Evolutionary conservation across 2,797 vertebrate genomes (phyloP).

Genomic region (Tinamus major): DNA sequence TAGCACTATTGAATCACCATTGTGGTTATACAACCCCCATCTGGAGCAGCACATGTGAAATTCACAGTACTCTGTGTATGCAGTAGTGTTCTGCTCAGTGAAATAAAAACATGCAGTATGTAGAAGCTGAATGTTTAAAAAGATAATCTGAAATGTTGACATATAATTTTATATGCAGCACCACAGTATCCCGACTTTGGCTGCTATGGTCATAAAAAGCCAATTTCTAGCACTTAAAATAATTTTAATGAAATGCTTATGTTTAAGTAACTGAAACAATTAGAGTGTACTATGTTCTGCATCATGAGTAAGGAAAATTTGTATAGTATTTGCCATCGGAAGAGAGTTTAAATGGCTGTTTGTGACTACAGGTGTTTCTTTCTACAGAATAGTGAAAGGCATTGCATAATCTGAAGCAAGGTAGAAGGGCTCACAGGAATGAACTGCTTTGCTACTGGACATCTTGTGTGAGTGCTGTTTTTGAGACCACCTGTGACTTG

Average conservation of each 20-base stretch:
- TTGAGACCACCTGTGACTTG: not conserved
- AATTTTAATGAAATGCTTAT: not conserved
- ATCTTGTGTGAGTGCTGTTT: not conserved
- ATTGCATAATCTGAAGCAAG: not conserved
- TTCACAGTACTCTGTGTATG: accelerated
- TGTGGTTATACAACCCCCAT: not conserved
- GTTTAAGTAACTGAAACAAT: not conserved
- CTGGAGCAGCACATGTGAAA: not conserved
- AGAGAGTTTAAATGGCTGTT: not conserved
- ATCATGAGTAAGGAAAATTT: not conserved
- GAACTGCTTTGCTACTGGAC: not conserved
- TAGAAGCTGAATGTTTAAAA: not conserved
- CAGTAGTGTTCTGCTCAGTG: not conserved
- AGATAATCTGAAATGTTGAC: not conserved
- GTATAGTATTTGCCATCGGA: not conserved
- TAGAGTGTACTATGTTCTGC: not conserved
- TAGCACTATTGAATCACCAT: not conserved
- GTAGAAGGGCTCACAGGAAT: not conserved
- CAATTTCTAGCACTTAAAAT: not conserved
- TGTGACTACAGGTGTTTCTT: not conserved
- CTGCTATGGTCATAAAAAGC: not conserved
- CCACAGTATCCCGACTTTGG: not conserved
- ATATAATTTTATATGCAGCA: not conserved
- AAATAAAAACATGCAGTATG: not conserved
- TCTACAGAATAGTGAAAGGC: not conserved